Percentiles rank a stretch among this genome's conserved stretches.
phyloP scores from a whole-genome alignment of 2,113 vertebrate species.

The Vombatus ursinus region DNA sequence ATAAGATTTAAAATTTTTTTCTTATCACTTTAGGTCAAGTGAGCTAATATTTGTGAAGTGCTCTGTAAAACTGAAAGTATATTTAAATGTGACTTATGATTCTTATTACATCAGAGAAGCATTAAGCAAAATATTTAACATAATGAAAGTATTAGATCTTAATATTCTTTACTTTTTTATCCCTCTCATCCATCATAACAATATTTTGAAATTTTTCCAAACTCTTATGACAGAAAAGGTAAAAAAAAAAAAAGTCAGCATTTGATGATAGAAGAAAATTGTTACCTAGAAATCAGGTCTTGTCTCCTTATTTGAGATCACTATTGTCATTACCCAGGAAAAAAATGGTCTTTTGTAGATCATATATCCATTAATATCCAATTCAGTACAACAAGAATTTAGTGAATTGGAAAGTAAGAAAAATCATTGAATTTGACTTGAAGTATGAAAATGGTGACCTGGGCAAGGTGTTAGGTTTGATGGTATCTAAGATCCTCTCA shows the following conservation, averaged over 20 bases:
- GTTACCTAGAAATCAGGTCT: background rate
- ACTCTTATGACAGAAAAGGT: background rate
- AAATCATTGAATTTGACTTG: background rate
- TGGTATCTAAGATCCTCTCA: background rate
- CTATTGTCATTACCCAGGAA: background rate
- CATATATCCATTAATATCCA: background rate
- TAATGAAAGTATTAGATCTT: background rate
- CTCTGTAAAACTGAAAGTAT: background rate
- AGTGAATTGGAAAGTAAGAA: background rate
- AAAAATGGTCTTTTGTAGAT: background rate
- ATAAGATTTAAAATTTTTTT: background rate
- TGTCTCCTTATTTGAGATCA: background rate
- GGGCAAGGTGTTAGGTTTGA: background rate
- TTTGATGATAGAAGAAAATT: background rate
- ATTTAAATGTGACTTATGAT: background rate
- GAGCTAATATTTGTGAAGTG: background rate
- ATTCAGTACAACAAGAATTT: background rate
- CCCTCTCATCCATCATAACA: background rate
- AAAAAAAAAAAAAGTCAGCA: background rate
- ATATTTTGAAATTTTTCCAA: background rate
- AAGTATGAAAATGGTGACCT: background rate
- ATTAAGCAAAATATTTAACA: background rate
- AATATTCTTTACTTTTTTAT: background rate
- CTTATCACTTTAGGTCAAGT: background rate
- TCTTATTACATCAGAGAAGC: background rate